These are phyloP conservation scores for Champsocephalus gunnari DNA, from an alignment of 2,797 vertebrate species.

Conservation along the genomic window DNA sequence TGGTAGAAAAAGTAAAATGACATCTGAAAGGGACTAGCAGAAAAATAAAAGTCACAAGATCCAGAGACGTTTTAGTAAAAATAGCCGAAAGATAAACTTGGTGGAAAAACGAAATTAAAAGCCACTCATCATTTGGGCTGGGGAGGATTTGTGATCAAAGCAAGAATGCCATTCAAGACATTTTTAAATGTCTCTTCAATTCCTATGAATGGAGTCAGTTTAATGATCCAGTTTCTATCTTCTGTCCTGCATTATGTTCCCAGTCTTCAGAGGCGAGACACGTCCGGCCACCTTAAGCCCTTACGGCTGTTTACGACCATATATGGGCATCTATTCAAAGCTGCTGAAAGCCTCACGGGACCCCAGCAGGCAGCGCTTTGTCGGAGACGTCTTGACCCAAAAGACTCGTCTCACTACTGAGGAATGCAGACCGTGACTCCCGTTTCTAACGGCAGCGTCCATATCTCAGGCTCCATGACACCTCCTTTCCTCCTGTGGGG, in stretches of 20 bases:
- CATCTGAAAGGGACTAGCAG: too few species aligned
- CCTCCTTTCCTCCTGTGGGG: not conserved
- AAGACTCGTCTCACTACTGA: constrained; percentile 18
- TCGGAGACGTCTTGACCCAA: constrained; percentile 37
- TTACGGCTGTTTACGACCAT: constrained; percentile 50
- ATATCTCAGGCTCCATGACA: constrained; percentile 13
- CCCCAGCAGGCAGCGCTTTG: constrained; percentile 25
- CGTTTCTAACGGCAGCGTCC: not conserved
- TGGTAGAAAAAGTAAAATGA: too few species aligned
- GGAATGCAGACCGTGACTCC: constrained; percentile 55
- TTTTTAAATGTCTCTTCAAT: not conserved
- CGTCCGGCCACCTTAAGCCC: constrained; percentile 15
- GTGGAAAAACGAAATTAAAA: too few species aligned
- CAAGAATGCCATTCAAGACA: not conserved
- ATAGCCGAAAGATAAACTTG: too few species aligned
- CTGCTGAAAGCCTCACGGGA: constrained; percentile 34
- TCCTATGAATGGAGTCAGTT: not conserved
- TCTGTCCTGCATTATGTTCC: not conserved
- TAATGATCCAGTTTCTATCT: not conserved
- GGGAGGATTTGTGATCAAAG: not conserved
- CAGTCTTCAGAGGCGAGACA: constrained; percentile 7
- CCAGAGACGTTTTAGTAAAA: too few species aligned
- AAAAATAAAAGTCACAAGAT: too few species aligned
- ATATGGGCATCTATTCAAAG: constrained; percentile 71
- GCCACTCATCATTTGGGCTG: not conserved